Conservation (phyloP, 1,140 invertebrate genomes). For the Conus betulinus region DNA sequence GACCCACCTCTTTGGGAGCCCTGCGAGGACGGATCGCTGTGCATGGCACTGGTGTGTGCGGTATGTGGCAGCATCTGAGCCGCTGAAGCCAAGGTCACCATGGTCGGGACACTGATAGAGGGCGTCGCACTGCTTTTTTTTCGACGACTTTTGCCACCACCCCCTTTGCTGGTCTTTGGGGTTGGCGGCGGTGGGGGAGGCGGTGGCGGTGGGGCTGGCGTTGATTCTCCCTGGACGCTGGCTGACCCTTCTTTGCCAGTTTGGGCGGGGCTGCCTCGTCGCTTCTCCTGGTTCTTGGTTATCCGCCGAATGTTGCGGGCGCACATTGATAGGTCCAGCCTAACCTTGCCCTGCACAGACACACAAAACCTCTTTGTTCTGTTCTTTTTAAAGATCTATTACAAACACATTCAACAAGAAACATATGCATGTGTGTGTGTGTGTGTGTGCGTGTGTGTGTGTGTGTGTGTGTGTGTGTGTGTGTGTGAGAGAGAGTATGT, state of each 20-base stretch:
- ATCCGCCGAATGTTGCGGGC: constrained; percentile 39
- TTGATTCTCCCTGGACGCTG: neutral
- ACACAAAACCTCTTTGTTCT: too few species aligned
- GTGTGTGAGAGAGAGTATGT: too few species aligned
- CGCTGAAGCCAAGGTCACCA: neutral
- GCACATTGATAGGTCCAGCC: constrained; percentile 37
- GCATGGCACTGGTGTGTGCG: neutral
- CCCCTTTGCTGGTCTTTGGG: neutral
- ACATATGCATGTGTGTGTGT: too few species aligned
- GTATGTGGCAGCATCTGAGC: constrained; percentile 33
- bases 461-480: too few species aligned
- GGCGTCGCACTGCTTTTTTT: neutral
- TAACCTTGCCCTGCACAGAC: constrained; percentile 23
- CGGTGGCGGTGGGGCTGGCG: neutral
- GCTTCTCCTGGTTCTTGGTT: constrained; percentile 30
- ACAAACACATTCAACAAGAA: too few species aligned
- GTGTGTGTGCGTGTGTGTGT: too few species aligned
- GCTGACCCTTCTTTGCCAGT: neutral
- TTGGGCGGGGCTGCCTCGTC: neutral
- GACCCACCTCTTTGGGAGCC: constrained; percentile 24
- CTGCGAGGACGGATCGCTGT: neutral
- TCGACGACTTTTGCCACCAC: neutral
- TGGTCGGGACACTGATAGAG: constrained; percentile 2
- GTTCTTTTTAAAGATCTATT: too few species aligned
- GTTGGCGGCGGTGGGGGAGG: neutral